Percentiles rank a stretch among this genome's conserved stretches.
Evolutionary conservation across 1,140 invertebrate genomes (phyloP).

Genomic region (Aphaenogaster rudis): DNA sequence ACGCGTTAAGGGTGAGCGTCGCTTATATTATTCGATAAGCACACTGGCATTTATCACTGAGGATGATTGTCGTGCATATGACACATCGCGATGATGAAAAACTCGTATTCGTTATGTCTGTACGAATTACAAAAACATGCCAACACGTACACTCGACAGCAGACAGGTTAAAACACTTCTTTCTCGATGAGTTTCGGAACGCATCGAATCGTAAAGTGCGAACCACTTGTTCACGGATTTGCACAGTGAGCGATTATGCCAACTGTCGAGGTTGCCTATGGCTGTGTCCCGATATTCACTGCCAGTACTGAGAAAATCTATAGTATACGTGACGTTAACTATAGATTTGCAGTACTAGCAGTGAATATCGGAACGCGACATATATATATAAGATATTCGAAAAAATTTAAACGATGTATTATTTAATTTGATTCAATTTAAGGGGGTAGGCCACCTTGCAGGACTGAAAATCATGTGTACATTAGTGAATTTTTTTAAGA

Average conservation of each 20-base stretch:
- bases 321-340: too few species aligned
- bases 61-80: conserved; percentile 55
- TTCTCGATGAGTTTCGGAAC: conserved; percentile 5
- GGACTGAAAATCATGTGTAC: too few species aligned
- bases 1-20: conserved; percentile 81
- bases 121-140: conserved; percentile 67
- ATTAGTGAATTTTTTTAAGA: too few species aligned
- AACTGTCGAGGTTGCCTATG: background rate
- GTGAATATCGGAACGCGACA: too few species aligned
- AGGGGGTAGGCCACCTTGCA: too few species aligned
- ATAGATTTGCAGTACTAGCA: too few species aligned
- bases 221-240: background rate
- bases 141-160: conserved; percentile 52
- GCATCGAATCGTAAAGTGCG: background rate
- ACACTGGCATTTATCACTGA: conserved; percentile 51
- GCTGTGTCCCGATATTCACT: too few species aligned
- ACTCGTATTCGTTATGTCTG: conserved; percentile 34
- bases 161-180: background rate
- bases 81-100: conserved; percentile 47
- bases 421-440: background rate
- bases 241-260: background rate
- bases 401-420: background rate
- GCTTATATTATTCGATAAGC: conserved; percentile 10
- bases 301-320: too few species aligned
- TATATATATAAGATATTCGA: background rate